These are phyloP conservation scores for Theodoxus fluviatilis DNA, from an alignment of 2,888 invertebrate genomes.

Conservation along the genomic window DNA sequence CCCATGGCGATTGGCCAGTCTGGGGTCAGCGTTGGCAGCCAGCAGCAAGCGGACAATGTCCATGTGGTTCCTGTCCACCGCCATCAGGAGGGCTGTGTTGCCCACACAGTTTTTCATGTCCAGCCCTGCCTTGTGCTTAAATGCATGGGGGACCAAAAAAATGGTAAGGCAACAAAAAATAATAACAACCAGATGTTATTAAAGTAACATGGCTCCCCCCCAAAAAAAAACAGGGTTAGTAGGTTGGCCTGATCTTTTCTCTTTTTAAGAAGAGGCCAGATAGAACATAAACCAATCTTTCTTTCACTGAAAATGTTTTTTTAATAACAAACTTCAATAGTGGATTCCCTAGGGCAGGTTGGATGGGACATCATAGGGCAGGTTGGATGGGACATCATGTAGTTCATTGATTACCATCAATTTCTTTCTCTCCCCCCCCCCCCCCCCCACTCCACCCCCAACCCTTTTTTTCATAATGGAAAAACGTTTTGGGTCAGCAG, in stretches of 20 bases:
- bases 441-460: no score
- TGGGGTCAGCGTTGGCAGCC: conserved; percentile 42
- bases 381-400: no score
- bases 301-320: no score
- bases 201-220: not conserved
- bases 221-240: not conserved
- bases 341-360: no score
- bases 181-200: not conserved
- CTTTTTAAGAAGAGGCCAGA: not conserved
- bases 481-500: no score
- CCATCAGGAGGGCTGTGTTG: conserved; percentile 55
- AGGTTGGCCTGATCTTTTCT: not conserved
- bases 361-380: no score
- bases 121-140: conserved; percentile 40
- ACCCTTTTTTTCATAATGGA: no score
- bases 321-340: no score
- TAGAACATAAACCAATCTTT: no score
- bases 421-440: no score
- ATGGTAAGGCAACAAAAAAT: not conserved
- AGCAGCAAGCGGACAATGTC: conserved; percentile 44
- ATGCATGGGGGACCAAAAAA: conserved; percentile 1
- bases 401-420: no score
- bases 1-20: conserved; percentile 40
- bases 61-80: conserved; percentile 37
- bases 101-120: conserved; percentile 48